Evolutionary conservation across 2,797 vertebrate species (phyloP).

Genomic region (Moxostoma hubbsi): DNA sequence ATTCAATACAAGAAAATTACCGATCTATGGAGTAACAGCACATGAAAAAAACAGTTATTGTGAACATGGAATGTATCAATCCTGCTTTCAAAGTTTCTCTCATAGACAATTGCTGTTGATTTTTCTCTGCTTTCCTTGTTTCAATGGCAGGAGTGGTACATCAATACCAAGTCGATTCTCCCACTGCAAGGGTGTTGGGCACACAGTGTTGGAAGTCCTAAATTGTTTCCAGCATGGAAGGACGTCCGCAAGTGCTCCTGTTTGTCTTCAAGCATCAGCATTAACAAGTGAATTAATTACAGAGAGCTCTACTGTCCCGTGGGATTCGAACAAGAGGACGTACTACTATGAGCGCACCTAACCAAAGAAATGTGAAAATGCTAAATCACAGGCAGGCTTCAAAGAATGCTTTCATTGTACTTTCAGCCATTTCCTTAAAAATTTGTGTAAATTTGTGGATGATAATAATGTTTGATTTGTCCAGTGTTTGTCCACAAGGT

Average conservation of each 20-base stretch:
- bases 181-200: conserved; percentile 48
- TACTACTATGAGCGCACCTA: conserved; percentile 36
- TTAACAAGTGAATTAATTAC: conserved; percentile 62
- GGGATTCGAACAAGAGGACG: conserved; percentile 12
- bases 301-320: conserved; percentile 9
- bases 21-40: conserved; percentile 55
- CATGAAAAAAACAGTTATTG: conserved; percentile 55
- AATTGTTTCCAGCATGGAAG: conserved; percentile 54
- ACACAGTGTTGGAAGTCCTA: conserved; percentile 32
- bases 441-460: not conserved
- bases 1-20: conserved; percentile 62
- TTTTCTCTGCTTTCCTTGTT: conserved; percentile 45
- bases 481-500: not conserved
- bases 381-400: conserved; percentile 24
- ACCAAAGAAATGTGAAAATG: conserved; percentile 26
- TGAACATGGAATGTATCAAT: conserved; percentile 55
- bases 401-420: conserved; percentile 9
- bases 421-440: not conserved
- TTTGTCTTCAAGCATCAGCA: conserved; percentile 55
- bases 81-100: conserved; percentile 45
- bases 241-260: conserved; percentile 48
- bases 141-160: conserved; percentile 11
- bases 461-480: no score
- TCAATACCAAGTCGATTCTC: conserved; percentile 55
- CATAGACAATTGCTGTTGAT: conserved; percentile 51